Evolutionary conservation across 2,888 invertebrate genomes (phyloP).

Genomic region (Oasisia sp.): DNA sequence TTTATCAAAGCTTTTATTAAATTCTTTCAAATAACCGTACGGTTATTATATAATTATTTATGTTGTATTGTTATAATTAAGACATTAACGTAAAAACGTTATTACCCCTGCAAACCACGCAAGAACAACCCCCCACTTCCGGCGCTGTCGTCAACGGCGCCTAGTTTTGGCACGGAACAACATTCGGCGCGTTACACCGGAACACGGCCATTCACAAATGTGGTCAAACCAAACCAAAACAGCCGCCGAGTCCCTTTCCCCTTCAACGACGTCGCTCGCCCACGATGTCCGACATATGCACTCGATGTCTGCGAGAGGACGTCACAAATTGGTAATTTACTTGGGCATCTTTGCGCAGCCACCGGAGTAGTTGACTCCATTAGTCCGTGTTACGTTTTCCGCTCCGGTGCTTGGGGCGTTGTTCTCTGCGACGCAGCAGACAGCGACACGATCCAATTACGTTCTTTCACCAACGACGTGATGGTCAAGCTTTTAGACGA

Average conservation of each 20-base stretch:
- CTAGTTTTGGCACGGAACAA: too few relatives aligned
- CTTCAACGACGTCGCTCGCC: not conserved
- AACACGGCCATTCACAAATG: not conserved
- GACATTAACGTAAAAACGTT: too few relatives aligned
- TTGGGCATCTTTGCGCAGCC: not conserved
- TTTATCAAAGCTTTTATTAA: too few relatives aligned
- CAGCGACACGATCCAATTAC: constrained; percentile 1
- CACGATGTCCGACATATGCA: not conserved
- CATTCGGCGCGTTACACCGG: too few relatives aligned
- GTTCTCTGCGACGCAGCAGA: not conserved
- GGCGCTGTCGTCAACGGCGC: too few relatives aligned
- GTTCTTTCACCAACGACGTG: not conserved
- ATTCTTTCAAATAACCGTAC: too few relatives aligned
- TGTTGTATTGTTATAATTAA: too few relatives aligned
- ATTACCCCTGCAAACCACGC: too few relatives aligned
- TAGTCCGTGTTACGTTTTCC: not conserved
- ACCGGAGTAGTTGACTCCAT: not conserved
- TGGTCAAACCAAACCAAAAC: not conserved
- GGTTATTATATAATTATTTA: too few relatives aligned
- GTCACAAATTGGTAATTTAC: not conserved
- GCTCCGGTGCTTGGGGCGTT: not conserved
- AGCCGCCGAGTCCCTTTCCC: not conserved
- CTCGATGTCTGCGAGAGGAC: not conserved
- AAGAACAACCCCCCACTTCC: too few relatives aligned
- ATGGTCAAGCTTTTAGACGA: not conserved